Evolutionary conservation across 2,113 vertebrate species (phyloP), one percentile per base, ranked within the genome.

Genomic region (Casuarius casuarius): DNA sequence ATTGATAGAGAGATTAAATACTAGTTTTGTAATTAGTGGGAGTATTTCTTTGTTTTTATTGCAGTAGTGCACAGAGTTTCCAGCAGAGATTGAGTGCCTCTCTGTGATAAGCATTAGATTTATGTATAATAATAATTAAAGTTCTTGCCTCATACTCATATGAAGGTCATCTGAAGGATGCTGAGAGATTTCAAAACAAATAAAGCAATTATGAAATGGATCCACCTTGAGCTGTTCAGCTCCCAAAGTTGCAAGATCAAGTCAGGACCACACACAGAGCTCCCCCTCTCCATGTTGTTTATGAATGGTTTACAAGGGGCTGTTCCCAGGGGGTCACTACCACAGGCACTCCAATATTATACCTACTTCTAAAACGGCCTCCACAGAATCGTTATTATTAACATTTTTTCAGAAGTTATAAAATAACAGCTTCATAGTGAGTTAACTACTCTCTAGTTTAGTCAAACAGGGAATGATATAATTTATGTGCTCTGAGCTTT

Each of bases 321-420:
- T 92, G 77, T 89, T 96, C 84, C 84, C 78, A 84, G 89, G 94
- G 89, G 91, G 67, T 95, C 91, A 91, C 95, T 84, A 94, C 89
- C 94, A 89, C 94, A 96, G 92, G 89, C 94, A 91, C 81, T 92
- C 92, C 71, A 91, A 63, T 97, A 92, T 91, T 91, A 92, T 95
- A 96, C 94, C 89, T 81, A 92, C 91, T 94, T 95, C 94, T 97
- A 62, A 94, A 96, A 96, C 7, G 0, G 81, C 84, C 94, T 92
- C 87, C 75, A 90, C 78, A 96, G 95, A 87, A 95, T 87, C 1
- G 0, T 94, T 95, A 94, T 79, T 92, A 91, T 91, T 74, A 91
- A 87, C 84, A 94, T 94, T 96, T 97, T 97, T 96, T 96, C 90
- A 91, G 89, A 95, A 89, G 84, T 94, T 96, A 94, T 95, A 94